Evolutionary conservation across 2,888 invertebrate genomes (phyloP).

Genomic region (Noctua pronuba): DNA sequence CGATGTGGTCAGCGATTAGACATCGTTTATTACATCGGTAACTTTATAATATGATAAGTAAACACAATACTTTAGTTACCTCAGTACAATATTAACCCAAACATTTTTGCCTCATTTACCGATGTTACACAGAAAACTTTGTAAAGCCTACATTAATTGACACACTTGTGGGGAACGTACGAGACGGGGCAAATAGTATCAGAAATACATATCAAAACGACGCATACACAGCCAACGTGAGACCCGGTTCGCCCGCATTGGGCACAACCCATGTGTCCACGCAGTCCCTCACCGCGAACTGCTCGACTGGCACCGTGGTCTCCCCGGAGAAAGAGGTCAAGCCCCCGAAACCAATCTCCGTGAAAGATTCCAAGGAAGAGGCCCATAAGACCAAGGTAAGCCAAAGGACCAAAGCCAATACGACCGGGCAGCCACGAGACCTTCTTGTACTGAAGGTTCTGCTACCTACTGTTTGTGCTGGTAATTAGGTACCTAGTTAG

Average conservation of each 20-base stretch:
- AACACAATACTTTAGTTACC: slow-evolving; percentile 48
- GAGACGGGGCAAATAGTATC: slow-evolving; percentile 45
- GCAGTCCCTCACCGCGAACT: slow-evolving; percentile 74
- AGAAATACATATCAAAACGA: slow-evolving; percentile 57
- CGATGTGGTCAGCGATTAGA: slow-evolving; percentile 64
- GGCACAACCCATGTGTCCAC: slow-evolving; percentile 69
- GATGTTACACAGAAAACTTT: slow-evolving; percentile 57
- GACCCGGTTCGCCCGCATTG: slow-evolving; percentile 82
- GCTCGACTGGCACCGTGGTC: slow-evolving; percentile 64
- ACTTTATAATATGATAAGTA: slow-evolving; percentile 51
- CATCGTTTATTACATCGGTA: slow-evolving; percentile 63
- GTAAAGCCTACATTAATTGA: slow-evolving; percentile 53
- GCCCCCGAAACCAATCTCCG: slow-evolving; percentile 67
- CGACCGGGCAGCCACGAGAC: slow-evolving; percentile 54
- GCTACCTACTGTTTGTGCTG: slow-evolving; percentile 39
- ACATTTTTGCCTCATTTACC: slow-evolving; percentile 24
- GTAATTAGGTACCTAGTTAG: slow-evolving; percentile 35
- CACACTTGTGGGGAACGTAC: slow-evolving; percentile 47
- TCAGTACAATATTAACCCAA: slow-evolving; percentile 39
- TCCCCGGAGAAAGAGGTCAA: slow-evolving; percentile 67
- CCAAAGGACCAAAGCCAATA: slow-evolving; percentile 61
- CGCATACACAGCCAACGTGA: slow-evolving; percentile 77
- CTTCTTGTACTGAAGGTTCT: slow-evolving; percentile 50
- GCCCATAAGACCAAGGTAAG: slow-evolving; percentile 68
- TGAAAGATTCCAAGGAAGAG: slow-evolving; percentile 65